phyloP scores from a whole-genome alignment of 2,113 vertebrate species.

The Phyllostomus hastatus region DNA sequence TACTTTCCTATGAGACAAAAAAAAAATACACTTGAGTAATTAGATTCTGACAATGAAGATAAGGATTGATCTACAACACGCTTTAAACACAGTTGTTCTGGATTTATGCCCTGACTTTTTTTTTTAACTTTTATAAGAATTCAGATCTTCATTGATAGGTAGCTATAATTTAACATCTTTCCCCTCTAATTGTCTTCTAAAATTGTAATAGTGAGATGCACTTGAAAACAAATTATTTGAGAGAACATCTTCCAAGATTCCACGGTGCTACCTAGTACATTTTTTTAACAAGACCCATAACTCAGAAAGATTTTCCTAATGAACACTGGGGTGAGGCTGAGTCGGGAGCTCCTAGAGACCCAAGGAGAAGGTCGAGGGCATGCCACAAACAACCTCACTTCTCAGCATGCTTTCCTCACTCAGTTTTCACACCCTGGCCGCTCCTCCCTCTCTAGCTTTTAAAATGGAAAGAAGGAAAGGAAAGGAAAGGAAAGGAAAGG shows the following conservation, averaged over 20 bases:
- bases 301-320: background rate
- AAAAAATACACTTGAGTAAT: background rate
- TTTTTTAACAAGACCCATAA: background rate
- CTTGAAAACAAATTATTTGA: background rate
- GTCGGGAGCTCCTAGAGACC: background rate
- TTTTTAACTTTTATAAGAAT: background rate
- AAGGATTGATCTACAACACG: background rate
- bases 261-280: background rate
- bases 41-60: background rate
- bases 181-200: background rate
- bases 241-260: background rate
- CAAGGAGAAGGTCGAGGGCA: background rate
- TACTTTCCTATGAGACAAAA: background rate
- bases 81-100: background rate
- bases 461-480: background rate
- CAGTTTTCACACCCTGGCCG: background rate
- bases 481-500: background rate
- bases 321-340: too few relatives aligned
- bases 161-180: background rate
- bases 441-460: background rate
- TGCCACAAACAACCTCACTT: too few relatives aligned
- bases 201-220: background rate
- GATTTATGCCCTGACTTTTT: background rate
- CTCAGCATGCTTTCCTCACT: rapidly evolving
- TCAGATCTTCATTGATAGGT: background rate